Percentiles rank a stretch among this genome's conserved stretches.
phyloP scores from a whole-genome alignment of 1,140 invertebrate genomes.

The Ceratitis capitata region DNA sequence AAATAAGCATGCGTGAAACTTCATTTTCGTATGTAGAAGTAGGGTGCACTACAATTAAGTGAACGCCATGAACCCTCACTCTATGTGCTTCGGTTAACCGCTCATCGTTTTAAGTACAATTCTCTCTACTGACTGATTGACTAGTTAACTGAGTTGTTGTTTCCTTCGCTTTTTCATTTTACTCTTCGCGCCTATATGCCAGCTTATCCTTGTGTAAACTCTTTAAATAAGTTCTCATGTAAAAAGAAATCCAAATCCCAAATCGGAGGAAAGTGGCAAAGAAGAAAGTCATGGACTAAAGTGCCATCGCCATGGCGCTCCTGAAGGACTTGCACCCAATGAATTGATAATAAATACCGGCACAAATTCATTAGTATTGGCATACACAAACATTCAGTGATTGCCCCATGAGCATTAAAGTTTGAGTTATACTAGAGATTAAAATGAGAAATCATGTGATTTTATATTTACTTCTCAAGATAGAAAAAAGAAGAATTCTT shows the following conservation, averaged over 20 bases:
- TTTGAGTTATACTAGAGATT: too few species aligned
- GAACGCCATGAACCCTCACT: not conserved
- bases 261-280: not conserved
- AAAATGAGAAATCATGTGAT: too few species aligned
- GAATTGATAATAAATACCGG: not conserved
- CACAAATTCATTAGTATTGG: slow-evolving; percentile 12
- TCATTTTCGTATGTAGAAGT: too few species aligned
- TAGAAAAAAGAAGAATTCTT: too few species aligned
- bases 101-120: not conserved
- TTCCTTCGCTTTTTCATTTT: too few species aligned
- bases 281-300: slow-evolving; percentile 13
- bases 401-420: too few species aligned
- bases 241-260: too few species aligned
- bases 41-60: slow-evolving; percentile 22
- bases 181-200: too few species aligned
- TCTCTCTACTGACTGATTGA: slow-evolving; percentile 12
- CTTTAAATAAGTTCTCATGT: not conserved
- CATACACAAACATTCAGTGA: too few species aligned
- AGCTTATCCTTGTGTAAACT: slow-evolving; percentile 19
- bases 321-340: not conserved
- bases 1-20: not conserved
- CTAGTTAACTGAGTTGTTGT: not conserved
- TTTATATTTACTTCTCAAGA: too few species aligned
- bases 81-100: slow-evolving; percentile 12
- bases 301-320: not conserved